Evolutionary conservation across 2,888 invertebrate genomes (phyloP).

Genomic region (Apeira syringaria): DNA sequence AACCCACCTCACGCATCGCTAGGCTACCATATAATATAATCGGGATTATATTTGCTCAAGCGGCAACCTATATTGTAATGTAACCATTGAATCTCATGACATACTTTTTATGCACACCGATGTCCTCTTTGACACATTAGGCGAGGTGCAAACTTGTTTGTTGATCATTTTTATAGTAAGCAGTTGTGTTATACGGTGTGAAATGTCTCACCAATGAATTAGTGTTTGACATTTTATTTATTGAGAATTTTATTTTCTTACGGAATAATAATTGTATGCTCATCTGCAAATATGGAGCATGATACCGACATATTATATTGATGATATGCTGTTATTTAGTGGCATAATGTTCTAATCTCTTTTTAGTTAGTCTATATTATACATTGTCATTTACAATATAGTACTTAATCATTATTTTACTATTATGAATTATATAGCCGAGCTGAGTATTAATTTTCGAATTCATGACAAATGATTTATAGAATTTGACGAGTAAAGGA

Average conservation of each 20-base stretch:
- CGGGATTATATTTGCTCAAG: slow-evolving; percentile 81
- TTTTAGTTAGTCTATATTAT: slow-evolving; percentile 39
- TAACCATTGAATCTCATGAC: slow-evolving; percentile 81
- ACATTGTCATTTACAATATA: slow-evolving; percentile 36
- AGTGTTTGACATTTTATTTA: slow-evolving; percentile 83
- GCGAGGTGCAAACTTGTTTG: slow-evolving; percentile 79
- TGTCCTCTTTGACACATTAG: slow-evolving; percentile 63
- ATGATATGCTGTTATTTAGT: slow-evolving; percentile 40
- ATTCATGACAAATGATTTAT: slow-evolving; percentile 52
- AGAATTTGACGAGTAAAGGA: slow-evolving; percentile 44
- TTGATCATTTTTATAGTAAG: slow-evolving; percentile 82
- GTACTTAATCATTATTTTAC: slow-evolving; percentile 57
- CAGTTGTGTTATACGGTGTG: slow-evolving; percentile 80
- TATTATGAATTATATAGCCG: slow-evolving; percentile 33
- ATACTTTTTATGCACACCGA: slow-evolving; percentile 62
- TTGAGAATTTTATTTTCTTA: slow-evolving; percentile 83
- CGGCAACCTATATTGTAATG: slow-evolving; percentile 71
- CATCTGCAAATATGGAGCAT: slow-evolving; percentile 82
- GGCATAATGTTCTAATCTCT: slow-evolving; percentile 37
- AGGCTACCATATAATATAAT: slow-evolving; percentile 65
- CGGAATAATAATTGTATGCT: slow-evolving; percentile 66
- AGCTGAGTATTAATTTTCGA: slow-evolving; percentile 46
- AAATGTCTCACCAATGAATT: slow-evolving; percentile 74
- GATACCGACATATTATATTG: slow-evolving; percentile 41
- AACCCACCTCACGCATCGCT: slow-evolving; percentile 77